A percentile compares a stretch with the other conserved stretches of the same genome.
Conservation (phyloP, 2,113 vertebrate species). For the Platanista minor region DNA sequence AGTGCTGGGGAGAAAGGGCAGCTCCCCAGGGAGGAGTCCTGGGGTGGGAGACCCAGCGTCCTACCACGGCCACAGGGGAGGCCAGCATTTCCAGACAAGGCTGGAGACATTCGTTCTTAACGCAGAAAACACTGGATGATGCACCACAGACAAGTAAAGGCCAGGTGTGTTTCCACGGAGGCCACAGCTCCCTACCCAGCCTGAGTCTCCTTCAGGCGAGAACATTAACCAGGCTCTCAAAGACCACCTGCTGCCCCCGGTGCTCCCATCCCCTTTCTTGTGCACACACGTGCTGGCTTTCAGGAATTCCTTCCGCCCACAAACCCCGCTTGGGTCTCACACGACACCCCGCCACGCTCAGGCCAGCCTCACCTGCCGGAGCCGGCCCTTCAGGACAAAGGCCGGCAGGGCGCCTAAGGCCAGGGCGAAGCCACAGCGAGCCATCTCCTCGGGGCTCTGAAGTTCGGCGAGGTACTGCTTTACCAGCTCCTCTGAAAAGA, state of each 20-base stretch:
- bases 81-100: not conserved
- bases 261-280: not conserved
- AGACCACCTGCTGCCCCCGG: not conserved
- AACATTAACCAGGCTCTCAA: not conserved
- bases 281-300: fast-evolving
- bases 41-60: not conserved
- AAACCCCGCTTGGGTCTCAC: fast-evolving
- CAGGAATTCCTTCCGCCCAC: not conserved
- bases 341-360: not conserved
- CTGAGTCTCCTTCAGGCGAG: fast-evolving
- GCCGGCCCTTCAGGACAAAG: slow-evolving; percentile 86
- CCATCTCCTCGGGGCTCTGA: slow-evolving; percentile 85
- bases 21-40: not conserved
- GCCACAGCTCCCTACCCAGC: not conserved
- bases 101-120: too few species aligned
- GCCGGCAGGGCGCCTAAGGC: slow-evolving; percentile 91
- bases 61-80: not conserved
- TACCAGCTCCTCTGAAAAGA: slow-evolving; percentile 84
- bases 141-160: not conserved
- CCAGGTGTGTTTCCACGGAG: not conserved
- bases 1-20: not conserved
- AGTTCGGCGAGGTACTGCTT: slow-evolving; percentile 86
- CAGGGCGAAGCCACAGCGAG: slow-evolving; percentile 90
- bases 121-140: too few species aligned
- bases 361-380: slow-evolving; percentile 86